Evolutionary conservation across 2,888 invertebrate genomes (phyloP), one percentile per base, ranked within the genome.

Genomic region (Coelogynopora nodosa): DNA sequence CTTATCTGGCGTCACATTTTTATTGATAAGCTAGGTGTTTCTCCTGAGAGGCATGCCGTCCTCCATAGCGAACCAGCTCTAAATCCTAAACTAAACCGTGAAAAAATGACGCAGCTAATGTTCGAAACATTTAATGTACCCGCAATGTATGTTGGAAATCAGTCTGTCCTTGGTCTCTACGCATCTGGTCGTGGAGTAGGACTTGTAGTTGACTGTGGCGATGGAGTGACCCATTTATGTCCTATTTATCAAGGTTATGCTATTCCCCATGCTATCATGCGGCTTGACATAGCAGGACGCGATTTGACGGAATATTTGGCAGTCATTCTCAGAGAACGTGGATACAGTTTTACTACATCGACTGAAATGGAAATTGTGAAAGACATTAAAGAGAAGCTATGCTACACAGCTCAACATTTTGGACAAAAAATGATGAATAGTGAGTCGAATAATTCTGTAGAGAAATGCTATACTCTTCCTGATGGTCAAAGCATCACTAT

Each of bases 141-240:
- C 87, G 96, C 96, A 90, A 96, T 96, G 95, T 96, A 96, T 93
- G 96, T 96, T 88, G 95, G 95, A 92, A 96, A 96, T 93, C 96
- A 96, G 93, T 96, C 96, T 89, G 96, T 96, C 88, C 94, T 96
- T 89, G 96, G 96, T 89, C 93, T 96, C 91, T 96, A 96, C 93
- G 96, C 96, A 89, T 96, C 96, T 92, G 96, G 96, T 91, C 95
- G 96, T 93, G 96, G 96, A 93, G 96, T 96, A 90, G 96, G 96
- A 93, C 96, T 96, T 91, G 96, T 96, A 89, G 93, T 96, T 91
- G 96, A 96, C 93, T 95, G 95, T 88, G 96, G 96, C 90, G 96
- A 96, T 93, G 96, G 96, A 93, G 96, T 96, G 85, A 95, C 96
- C 88, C 96, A 96, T 94, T 96, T 95, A 23, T 88, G 87, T 27